Conservation (phyloP, 2,113 vertebrate genomes). For the Neogale vison region DNA sequence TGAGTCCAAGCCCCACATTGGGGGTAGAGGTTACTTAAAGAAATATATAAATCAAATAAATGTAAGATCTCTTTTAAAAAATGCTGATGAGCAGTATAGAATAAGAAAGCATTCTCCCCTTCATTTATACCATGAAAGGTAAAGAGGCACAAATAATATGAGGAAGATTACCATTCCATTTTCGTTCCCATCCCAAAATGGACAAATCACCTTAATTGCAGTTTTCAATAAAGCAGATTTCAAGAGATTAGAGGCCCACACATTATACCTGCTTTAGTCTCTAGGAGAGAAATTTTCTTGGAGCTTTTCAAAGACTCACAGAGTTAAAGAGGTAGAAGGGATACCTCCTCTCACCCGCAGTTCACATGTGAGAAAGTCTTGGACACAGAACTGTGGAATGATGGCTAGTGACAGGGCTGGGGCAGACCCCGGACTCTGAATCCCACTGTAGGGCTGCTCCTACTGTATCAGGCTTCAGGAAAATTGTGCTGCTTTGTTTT, state of each 20-base stretch:
- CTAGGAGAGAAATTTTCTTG: slow-evolving; percentile 28
- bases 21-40: background rate
- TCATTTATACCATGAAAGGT: slow-evolving; percentile 30
- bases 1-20: background rate
- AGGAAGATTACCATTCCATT: slow-evolving; percentile 20
- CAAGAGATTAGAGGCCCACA: slow-evolving; percentile 44
- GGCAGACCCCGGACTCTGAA: background rate
- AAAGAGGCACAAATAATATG: slow-evolving; percentile 43
- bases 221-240: slow-evolving; percentile 56
- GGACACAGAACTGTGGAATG: background rate
- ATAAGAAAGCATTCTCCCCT: background rate
- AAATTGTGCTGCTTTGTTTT: background rate
- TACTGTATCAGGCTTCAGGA: background rate
- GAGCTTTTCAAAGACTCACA: slow-evolving; percentile 33
- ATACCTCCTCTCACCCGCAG: background rate
- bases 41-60: background rate
- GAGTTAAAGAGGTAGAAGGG: background rate
- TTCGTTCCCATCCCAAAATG: slow-evolving; percentile 51
- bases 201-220: slow-evolving; percentile 58
- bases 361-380: background rate
- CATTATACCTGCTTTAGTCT: slow-evolving; percentile 44
- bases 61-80: background rate
- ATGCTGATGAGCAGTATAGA: background rate
- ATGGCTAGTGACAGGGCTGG: background rate
- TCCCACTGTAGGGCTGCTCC: background rate